Conservation (phyloP, 2,797 vertebrate genomes). For the Enoplosus armatus region DNA sequence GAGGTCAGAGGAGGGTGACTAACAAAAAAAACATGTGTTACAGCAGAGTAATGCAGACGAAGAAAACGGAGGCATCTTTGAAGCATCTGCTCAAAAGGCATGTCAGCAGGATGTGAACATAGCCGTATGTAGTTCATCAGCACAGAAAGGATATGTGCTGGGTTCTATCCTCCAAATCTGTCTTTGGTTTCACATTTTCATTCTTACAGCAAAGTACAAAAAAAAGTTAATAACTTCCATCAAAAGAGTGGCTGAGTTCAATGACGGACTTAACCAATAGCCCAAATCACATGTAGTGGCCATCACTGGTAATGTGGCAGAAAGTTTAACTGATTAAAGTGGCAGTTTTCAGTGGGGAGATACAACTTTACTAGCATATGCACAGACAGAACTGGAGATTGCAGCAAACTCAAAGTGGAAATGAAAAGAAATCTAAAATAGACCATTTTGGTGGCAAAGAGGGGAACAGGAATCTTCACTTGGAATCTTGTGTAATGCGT, state of each 20-base stretch:
- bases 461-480: constrained; percentile 48
- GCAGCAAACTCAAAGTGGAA: constrained; percentile 35
- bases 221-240: not conserved
- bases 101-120: constrained; percentile 28
- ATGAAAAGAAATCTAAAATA: constrained; percentile 35
- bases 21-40: not conserved
- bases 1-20: not conserved
- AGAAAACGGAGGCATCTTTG: not conserved
- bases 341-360: constrained; percentile 15
- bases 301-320: constrained; percentile 22
- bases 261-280: constrained; percentile 11
- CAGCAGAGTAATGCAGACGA: not conserved
- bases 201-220: constrained; percentile 33
- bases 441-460: constrained; percentile 25
- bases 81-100: constrained; percentile 38
- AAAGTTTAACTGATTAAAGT: constrained; percentile 23
- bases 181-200: constrained; percentile 59
- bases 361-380: constrained; percentile 14
- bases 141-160: constrained; percentile 28
- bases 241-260: constrained; percentile 22
- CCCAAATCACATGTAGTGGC: constrained; percentile 22
- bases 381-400: constrained; percentile 30
- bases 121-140: constrained; percentile 1
- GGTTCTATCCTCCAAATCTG: constrained; percentile 1
- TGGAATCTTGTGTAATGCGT: constrained; percentile 48